A percentile compares a stretch with the other conserved stretches of the same genome.
Conservation (phyloP, 2,888 invertebrate species). For the Boloria selene region DNA sequence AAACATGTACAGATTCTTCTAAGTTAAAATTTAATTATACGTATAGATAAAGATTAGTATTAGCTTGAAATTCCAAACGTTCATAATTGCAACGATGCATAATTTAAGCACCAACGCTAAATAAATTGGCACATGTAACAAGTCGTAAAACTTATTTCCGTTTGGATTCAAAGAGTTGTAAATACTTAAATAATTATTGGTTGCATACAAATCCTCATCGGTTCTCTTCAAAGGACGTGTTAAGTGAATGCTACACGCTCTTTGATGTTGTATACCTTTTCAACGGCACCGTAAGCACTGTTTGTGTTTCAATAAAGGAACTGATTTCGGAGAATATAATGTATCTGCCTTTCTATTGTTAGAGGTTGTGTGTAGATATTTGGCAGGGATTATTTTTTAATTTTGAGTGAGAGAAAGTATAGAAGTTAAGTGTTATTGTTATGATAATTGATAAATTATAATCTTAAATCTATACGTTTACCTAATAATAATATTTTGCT, state of each 20-base stretch:
- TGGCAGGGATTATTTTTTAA: neutral
- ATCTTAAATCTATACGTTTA: too few relatives aligned
- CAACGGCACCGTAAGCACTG: slow-evolving; percentile 30
- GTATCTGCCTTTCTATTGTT: slow-evolving; percentile 13
- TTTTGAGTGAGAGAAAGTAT: neutral
- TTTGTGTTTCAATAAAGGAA: slow-evolving; percentile 27
- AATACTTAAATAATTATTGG: slow-evolving; percentile 36
- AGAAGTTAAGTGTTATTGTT: neutral
- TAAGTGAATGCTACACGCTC: slow-evolving; percentile 41
- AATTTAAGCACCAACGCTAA: slow-evolving; percentile 3
- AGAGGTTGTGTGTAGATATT: neutral
- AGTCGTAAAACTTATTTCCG: slow-evolving; percentile 32
- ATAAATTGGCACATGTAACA: slow-evolving; percentile 18
- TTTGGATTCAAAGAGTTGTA: slow-evolving; percentile 27
- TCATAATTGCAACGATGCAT: neutral
- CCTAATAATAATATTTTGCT: too few relatives aligned
- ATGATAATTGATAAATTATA: too few relatives aligned
- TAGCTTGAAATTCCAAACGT: too few relatives aligned
- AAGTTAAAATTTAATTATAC: too few relatives aligned
- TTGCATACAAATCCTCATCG: slow-evolving; percentile 19
- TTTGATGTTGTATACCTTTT: slow-evolving; percentile 45
- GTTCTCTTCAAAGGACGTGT: slow-evolving; percentile 39
- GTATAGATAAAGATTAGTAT: too few relatives aligned
- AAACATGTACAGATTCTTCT: too few relatives aligned
- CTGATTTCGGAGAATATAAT: slow-evolving; percentile 26